phyloP scores from a whole-genome alignment of 2,113 vertebrate genomes.

The Hemicordylus capensis region DNA sequence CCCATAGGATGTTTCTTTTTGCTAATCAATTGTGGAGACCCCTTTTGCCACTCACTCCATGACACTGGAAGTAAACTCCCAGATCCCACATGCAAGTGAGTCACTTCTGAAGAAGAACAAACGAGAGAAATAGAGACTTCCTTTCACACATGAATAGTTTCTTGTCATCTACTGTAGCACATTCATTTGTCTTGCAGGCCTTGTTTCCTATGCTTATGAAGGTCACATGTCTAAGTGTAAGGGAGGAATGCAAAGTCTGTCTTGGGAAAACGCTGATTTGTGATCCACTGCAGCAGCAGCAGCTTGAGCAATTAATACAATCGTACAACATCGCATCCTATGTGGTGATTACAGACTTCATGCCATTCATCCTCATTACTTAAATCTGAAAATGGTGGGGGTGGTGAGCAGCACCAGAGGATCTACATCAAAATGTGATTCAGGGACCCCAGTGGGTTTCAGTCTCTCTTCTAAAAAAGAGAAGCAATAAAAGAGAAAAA shows the following conservation, averaged over 20 bases:
- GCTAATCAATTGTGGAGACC: too few species aligned
- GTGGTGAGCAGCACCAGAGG: neutral
- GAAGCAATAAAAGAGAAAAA: too few species aligned
- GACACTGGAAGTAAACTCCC: too few species aligned
- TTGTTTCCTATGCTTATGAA: slow-evolving; percentile 32
- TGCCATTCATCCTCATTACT: slow-evolving; percentile 43
- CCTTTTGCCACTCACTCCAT: too few species aligned
- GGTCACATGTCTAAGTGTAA: slow-evolving; percentile 46
- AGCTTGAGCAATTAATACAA: slow-evolving; percentile 48
- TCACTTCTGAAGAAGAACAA: slow-evolving; percentile 44
- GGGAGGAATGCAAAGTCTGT: neutral
- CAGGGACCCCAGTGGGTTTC: neutral
- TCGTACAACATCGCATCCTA: slow-evolving; percentile 33
- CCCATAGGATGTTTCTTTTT: too few species aligned
- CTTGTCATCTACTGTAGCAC: slow-evolving; percentile 26
- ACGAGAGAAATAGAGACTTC: slow-evolving; percentile 46
- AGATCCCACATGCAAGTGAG: neutral
- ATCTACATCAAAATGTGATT: neutral
- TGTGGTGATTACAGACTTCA: slow-evolving; percentile 32
- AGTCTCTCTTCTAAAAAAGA: neutral
- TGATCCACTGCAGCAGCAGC: slow-evolving; percentile 37
- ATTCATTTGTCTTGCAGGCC: slow-evolving; percentile 44
- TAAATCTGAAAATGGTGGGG: neutral
- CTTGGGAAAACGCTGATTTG: slow-evolving; percentile 45
- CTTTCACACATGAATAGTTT: slow-evolving; percentile 25